Evolutionary conservation across 2,888 invertebrate species (phyloP), one percentile per base, ranked within the genome.

Genomic region (Andrena marginata): DNA sequence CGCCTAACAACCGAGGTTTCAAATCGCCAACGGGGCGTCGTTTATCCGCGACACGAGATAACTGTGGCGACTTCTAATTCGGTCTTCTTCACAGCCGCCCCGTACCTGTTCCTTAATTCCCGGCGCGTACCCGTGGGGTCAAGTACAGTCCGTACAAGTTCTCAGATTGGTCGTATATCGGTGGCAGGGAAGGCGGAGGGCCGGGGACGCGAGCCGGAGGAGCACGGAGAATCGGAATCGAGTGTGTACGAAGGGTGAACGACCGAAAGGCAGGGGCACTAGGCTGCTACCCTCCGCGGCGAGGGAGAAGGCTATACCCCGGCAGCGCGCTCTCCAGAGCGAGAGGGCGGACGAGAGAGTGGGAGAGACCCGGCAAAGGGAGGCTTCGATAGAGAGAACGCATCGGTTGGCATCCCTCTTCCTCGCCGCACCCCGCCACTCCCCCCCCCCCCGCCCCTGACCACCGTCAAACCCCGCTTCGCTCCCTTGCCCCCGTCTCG

Each of bases 231-330:
- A 90, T 90, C 84, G 82, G 89, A 85, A 86, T 89, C 88, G 86
- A 89, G 89, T 86, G 83, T 85, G 80, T 84, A 86, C 85, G 85
- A 88, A 87, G 89, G 93, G 93, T 93, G 93, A 93, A 93, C 91
- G 93, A 93, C 93, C 92, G 91, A 85, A 76, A 81, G 92, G 93
- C 93, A 93, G 92, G 93, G 93, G 93, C 93, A 93, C 92, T 93
- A 92, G 93, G 93, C 93, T 93, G 93, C 93, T 93, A 94, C 93
- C 93, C 93, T 93, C 91, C 90, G 88, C 89, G 84, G 81, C 75
- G 82, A 90, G 82, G 86, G 88, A 87, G 90, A 84, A 69, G 62
- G 78, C 33, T 26, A 63, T 73, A 86, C 59, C 54, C 69, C 72
- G 82, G 72, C 75, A 56, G 54, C 33, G 59, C 67, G 33, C 23